These are phyloP conservation scores for Macroramphosus scolopax DNA, from an alignment of 2,797 vertebrate species.

Conservation along the genomic window DNA sequence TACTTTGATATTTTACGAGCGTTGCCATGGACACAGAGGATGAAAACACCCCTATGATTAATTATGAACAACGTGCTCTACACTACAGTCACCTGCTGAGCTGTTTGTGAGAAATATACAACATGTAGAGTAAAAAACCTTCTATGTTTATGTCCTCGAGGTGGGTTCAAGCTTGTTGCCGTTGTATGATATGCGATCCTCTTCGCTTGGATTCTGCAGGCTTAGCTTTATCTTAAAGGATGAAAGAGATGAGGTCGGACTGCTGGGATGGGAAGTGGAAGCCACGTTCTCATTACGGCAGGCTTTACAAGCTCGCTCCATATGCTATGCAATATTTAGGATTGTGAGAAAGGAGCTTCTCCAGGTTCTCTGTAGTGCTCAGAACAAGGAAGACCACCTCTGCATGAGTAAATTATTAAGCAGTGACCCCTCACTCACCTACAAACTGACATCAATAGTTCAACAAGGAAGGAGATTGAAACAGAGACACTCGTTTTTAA, in stretches of 20 bases:
- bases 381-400: conserved; percentile 10
- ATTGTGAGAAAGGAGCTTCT: not conserved
- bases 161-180: too few relatives aligned
- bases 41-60: conserved; percentile 38
- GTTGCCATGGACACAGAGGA: conserved; percentile 62
- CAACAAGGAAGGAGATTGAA: too few relatives aligned
- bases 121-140: too few relatives aligned
- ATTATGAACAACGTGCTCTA: conserved; percentile 34
- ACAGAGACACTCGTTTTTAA: too few relatives aligned
- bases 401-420: conserved; percentile 30
- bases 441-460: too few relatives aligned
- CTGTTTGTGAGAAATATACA: too few relatives aligned
- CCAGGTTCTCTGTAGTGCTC: not conserved
- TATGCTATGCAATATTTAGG: conserved; percentile 4
- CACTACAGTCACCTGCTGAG: too few relatives aligned
- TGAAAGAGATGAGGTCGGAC: conserved; percentile 22
- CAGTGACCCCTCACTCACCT: not conserved
- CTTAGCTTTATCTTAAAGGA: conserved; percentile 28
- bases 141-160: too few relatives aligned
- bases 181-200: too few relatives aligned
- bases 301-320: conserved; percentile 2
- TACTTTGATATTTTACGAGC: conserved; percentile 27
- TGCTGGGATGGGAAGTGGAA: conserved; percentile 3
- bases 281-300: conserved; percentile 12
- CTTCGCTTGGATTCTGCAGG: conserved; percentile 6